Conservation (phyloP, 2,113 vertebrate species). For the Polypterus bichir region DNA sequence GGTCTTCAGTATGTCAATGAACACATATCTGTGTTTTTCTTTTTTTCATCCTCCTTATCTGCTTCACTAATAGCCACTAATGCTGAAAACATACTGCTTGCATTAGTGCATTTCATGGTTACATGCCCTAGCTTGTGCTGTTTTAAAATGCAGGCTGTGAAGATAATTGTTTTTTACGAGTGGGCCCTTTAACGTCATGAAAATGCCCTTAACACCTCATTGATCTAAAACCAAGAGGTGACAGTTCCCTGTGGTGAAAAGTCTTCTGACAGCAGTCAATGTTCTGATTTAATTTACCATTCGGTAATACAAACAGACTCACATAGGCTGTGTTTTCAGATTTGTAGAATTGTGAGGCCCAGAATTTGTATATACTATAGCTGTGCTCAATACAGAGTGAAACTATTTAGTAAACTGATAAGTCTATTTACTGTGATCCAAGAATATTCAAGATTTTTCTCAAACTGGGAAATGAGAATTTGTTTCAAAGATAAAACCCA, state of each 20-base stretch:
- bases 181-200: neutral
- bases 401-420: too few species aligned
- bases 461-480: too few species aligned
- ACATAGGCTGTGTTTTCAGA: too few species aligned
- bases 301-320: too few species aligned
- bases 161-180: neutral
- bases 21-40: neutral
- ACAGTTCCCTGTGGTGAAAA: neutral
- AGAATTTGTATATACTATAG: too few species aligned
- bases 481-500: too few species aligned
- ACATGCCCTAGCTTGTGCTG: neutral
- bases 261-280: neutral
- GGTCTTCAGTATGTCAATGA: too few species aligned
- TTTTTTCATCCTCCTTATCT: neutral
- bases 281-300: too few species aligned
- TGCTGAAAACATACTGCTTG: constrained; percentile 2
- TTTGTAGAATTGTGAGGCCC: too few species aligned
- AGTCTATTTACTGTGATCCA: too few species aligned
- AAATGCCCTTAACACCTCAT: constrained; percentile 1
- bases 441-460: too few species aligned
- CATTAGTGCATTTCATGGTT: neutral
- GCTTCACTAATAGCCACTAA: neutral
- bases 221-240: neutral
- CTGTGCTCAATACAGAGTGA: too few species aligned
- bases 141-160: neutral